Percentiles rank a stretch among this genome's conserved stretches.
Conservation (phyloP, 2,113 vertebrate species). For the Rhabdornis inornatus region DNA sequence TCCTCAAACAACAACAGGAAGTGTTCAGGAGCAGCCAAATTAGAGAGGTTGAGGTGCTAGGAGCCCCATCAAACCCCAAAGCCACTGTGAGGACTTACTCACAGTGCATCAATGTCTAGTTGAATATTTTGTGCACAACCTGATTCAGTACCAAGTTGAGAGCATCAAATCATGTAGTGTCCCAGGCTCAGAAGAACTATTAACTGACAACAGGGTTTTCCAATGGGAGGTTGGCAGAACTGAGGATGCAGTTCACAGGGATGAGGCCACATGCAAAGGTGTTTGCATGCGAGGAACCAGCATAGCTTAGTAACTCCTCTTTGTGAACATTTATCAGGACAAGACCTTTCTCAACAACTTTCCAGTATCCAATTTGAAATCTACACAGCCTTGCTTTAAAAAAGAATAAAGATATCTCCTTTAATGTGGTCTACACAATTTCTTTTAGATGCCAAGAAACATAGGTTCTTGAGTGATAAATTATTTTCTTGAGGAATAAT, state of each 20-base stretch:
- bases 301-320: neutral
- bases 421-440: neutral
- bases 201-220: neutral
- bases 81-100: neutral
- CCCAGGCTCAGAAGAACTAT: neutral
- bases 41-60: neutral
- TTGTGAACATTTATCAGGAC: neutral
- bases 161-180: neutral
- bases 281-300: neutral
- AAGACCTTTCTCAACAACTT: neutral
- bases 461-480: neutral
- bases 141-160: neutral
- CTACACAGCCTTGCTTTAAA: neutral
- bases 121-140: neutral
- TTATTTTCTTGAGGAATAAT: neutral
- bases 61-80: neutral
- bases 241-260: neutral
- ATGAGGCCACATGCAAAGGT: neutral
- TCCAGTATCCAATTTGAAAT: neutral
- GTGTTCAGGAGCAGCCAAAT: neutral
- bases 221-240: neutral
- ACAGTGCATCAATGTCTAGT: neutral
- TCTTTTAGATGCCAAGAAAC: conserved; percentile 4
- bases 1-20: neutral
- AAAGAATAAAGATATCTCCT: neutral